Conservation (phyloP, 2,888 invertebrate species). For the Crossocerus cetratus region DNA sequence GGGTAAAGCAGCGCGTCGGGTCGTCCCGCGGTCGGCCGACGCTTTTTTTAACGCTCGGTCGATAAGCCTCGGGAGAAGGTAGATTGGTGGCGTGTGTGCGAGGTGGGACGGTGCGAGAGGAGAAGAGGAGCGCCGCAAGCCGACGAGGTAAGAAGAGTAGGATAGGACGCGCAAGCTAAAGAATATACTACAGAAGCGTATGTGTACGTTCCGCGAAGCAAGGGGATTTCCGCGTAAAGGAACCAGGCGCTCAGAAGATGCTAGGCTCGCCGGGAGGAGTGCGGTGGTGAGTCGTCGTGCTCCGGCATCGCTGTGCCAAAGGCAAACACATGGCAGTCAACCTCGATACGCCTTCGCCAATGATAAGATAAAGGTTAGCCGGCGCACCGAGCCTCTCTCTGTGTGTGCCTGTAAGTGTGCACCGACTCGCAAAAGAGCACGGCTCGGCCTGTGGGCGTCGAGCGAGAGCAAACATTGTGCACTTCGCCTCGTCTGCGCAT, state of each 20-base stretch:
- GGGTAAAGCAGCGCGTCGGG: constrained; percentile 36
- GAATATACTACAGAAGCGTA: no score
- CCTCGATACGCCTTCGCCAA: constrained; percentile 65
- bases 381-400: constrained; percentile 14
- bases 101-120: constrained; percentile 4
- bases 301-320: constrained; percentile 45
- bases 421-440: constrained; percentile 1
- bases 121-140: constrained; percentile 10
- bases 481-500: constrained; percentile 5
- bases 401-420: constrained; percentile 2
- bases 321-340: constrained; percentile 62
- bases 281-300: constrained; percentile 26
- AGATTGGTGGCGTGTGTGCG: no score
- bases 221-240: constrained; percentile 24
- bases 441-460: constrained; percentile 27
- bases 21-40: not conserved
- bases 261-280: not conserved
- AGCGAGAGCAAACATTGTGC: constrained; percentile 37
- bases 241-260: not conserved
- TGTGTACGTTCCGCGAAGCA: constrained; percentile 18
- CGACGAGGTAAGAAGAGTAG: constrained; percentile 14
- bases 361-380: constrained; percentile 70
- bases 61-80: constrained; percentile 36
- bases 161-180: no score
- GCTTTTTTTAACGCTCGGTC: constrained; percentile 46